phyloP scores from a whole-genome alignment of 2,797 vertebrate genomes.

The Emydoidea blandingii region DNA sequence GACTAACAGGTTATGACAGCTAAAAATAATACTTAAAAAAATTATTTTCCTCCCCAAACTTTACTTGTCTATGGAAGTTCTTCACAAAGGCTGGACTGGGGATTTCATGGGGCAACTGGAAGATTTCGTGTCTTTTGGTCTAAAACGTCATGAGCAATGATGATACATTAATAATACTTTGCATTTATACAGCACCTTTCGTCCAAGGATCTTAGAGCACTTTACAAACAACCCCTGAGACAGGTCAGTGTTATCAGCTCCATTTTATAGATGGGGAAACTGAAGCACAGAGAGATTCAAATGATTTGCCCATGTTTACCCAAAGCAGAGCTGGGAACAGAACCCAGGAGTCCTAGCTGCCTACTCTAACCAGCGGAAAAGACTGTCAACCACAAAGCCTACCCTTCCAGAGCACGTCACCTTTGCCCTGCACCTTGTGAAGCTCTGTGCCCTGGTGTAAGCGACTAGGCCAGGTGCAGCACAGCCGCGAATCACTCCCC shows the following conservation, averaged over 20 bases:
- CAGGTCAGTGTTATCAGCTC: slow-evolving; percentile 13
- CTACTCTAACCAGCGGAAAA: background rate
- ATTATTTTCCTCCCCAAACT: background rate
- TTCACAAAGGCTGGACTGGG: slow-evolving; percentile 20
- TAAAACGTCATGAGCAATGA: rapidly evolving
- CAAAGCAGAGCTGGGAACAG: background rate
- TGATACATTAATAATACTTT: background rate
- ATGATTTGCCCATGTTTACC: background rate
- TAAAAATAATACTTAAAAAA: slow-evolving; percentile 57
- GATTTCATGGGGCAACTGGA: background rate
- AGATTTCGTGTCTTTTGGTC: background rate
- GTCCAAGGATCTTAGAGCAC: background rate
- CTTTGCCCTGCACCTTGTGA: background rate
- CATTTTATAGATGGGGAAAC: background rate
- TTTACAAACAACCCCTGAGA: slow-evolving; percentile 33
- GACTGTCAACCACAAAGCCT: background rate
- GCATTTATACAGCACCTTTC: background rate
- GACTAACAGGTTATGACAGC: slow-evolving; percentile 63
- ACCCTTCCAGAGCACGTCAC: background rate
- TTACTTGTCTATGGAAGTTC: background rate
- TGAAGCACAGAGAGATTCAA: background rate
- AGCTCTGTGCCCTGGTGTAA: background rate
- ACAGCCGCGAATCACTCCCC: background rate
- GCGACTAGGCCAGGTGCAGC: background rate
- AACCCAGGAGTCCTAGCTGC: rapidly evolving